Evolutionary conservation across 2,888 invertebrate genomes (phyloP).

Genomic region (Scaptomyza flava): DNA sequence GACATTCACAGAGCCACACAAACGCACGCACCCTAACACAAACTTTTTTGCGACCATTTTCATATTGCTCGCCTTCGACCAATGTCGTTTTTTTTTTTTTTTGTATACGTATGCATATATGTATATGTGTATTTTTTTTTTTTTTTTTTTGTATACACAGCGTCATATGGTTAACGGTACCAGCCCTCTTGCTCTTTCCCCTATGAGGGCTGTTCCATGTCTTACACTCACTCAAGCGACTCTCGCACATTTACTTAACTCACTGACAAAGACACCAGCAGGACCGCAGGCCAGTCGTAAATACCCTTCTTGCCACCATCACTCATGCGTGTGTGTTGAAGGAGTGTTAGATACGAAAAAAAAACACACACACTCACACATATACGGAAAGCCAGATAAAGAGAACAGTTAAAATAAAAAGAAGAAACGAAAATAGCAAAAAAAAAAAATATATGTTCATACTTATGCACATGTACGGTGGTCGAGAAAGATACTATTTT

Average conservation of each 20-base stretch:
- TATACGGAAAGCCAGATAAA: conserved; percentile 16
- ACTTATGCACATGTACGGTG: no score
- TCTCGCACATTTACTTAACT: conserved; percentile 12
- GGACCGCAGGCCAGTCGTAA: conserved; percentile 24
- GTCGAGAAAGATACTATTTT: no score
- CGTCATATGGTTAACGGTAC: conserved; percentile 21
- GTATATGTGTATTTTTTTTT: conserved; percentile 17
- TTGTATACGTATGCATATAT: conserved; percentile 3
- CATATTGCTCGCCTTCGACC: conserved; percentile 48
- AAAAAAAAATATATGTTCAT: neutral
- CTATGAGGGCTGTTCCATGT: conserved; percentile 10
- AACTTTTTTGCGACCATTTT: conserved; percentile 63
- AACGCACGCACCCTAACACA: conserved; percentile 18
- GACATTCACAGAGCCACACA: conserved; percentile 1
- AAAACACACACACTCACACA: conserved; percentile 1
- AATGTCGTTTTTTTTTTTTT: conserved; percentile 30
- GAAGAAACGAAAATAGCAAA: neutral
- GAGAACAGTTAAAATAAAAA: neutral
- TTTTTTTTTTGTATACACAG: conserved; percentile 16
- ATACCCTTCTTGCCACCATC: conserved; percentile 22
- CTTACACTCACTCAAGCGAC: conserved; percentile 32
- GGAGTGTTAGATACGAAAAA: conserved; percentile 22
- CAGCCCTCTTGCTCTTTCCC: conserved; percentile 7
- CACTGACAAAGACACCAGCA: conserved; percentile 12
- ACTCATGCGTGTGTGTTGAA: conserved; percentile 13